Base-by-base conservation (phyloP, 2,888 invertebrate species). In the Yponomeuta plumbellus region DNA sequence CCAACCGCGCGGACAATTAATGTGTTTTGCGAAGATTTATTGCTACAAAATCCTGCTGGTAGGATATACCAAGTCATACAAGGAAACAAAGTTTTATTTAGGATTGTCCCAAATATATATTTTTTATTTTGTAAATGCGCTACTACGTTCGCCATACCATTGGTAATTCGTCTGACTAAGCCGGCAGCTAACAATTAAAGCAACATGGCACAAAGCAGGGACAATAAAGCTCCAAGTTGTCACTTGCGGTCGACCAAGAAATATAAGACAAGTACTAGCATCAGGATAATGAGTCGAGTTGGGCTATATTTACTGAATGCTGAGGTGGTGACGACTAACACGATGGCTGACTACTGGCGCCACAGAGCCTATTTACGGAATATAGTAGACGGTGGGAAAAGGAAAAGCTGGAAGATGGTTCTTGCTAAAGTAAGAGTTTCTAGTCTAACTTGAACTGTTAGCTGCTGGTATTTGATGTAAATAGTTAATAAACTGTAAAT, bases 221-320 rank as follows among this genome's bases (percentile, higher is more conserved):
- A 52, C 44, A 52, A 52, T 52, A 52, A 52, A 52, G 44, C 44
- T 17, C 44, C 44, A 17, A 52, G 6, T 52, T 52, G 44, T 52
- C 44, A 13, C 23, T 59, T 59, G 59, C 59, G 59, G 59, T 59
- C 23, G 59, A 21, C 20, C 8, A 59, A 23, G 11, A 59, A 59
- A 59, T 59, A 59, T 59, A 59, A 59, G 59, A 22, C 22, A 21
- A 59, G 59, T 59, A 8, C 59, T 13, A 59, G 59, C 21, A 59
- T 0, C 62, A 62, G 26, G 39, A 62, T 26, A 62, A 62, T 59
- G 59, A 59, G 22, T 59, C 62, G 34, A 62, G 22, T 22, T 59
- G 21, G 8, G 62, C 62, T 62, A 62, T 62, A 62, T 62, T 62
- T 62, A 62, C 59, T 21, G 13, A 23, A 17, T 17, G 17, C 4